Evolutionary conservation across 2,888 invertebrate species (phyloP), one percentile per base, ranked within the genome.

Genomic region (Acrobasis consociella): DNA sequence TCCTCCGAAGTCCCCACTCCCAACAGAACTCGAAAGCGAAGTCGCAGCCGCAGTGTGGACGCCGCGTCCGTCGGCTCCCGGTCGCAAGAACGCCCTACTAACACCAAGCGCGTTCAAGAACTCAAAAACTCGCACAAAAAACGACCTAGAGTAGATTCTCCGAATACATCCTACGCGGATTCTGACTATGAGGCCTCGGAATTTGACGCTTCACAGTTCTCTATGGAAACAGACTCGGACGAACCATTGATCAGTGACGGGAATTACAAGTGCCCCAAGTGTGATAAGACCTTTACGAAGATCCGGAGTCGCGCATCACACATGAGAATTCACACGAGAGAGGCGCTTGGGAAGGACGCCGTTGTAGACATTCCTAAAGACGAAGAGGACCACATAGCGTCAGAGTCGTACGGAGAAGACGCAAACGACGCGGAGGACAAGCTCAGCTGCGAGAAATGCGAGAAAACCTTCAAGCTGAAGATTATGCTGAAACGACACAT

Each of bases 401-500:
- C 46, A 11, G 13, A 46, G 13, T 13, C 46, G 13, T 70, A 66
- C 56, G 63, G 62, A 2, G 74, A 75, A 22, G 83, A 85, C 39
- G 80, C 83, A 0, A 65, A 65, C 0, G 84, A 85, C 15, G 78
- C 75, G 1, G 87, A 87, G 7, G 85, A 88, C 49, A 85, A 86
- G 65, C 70, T 88, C 13, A 74, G 69, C 9, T 93, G 93, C 63
- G 81, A 86, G 0, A 85, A 80, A 67, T 93, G 93, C 65, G 83
- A 80, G 0, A 91, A 86, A 67, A 81, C 80, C 0, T 93, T 93
- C 69, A 93, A 93, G 72, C 72, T 93, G 53, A 91, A 92, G 62
- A 93, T 93, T 60, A 93, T 93, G 93, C 69, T 93, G 58, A 92
- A 91, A 58, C 82, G 91, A 0, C 93, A 93, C 65, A 67, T 75